Evolutionary conservation across 2,888 invertebrate species (phyloP), one percentile per base, ranked within the genome.

Genomic region (Meganola albula): DNA sequence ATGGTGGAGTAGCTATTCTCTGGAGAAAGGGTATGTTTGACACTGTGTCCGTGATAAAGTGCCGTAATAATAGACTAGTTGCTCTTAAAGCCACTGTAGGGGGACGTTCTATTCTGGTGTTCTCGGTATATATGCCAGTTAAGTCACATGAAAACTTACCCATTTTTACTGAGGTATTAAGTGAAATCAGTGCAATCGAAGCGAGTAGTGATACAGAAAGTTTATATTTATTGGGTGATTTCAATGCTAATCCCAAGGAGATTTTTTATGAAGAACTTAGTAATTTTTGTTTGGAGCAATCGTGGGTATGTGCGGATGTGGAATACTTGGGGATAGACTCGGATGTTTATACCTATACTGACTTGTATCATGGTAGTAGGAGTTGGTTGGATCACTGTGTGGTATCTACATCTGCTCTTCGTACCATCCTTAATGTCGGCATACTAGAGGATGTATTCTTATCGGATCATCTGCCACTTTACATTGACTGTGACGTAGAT

Each of bases 1-100:
- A 37, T 10, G 40, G 46, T 2, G 49, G 49, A 2, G 33, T 40
- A 1, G 42, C 44, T 0, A 1, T 46, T 1, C 25, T 46, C 24
- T 44, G 37, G 43, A 24, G 36, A 4, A 37, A 34, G 5, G 34
- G 26, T 12, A 10, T 35, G 8, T 48, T 42, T 13, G 22, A 28
- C 1, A n/a, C 12, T 8, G 36, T 34, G 3, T 30, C 36, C 2
- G 12, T 37, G n/a, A 12, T 46, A 8, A 12, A 18, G 2, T 44
- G 40, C 24, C 20, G 10, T 18, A 37, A 30, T 24, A 32, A 21
- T 12, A 18, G 37, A 9, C n/a, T 31, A 20, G n/a, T 30, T 7
- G 30, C 24, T 11, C 11, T 31, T 12, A 31, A 14, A 14, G 11
- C 24, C 1, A 1, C n/a, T 2, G 14, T 18, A 12, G 24, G 13